Evolutionary conservation across 2,113 vertebrate species (phyloP), one percentile per base, ranked within the genome.

Genomic region (Colistium nudipinnis): DNA sequence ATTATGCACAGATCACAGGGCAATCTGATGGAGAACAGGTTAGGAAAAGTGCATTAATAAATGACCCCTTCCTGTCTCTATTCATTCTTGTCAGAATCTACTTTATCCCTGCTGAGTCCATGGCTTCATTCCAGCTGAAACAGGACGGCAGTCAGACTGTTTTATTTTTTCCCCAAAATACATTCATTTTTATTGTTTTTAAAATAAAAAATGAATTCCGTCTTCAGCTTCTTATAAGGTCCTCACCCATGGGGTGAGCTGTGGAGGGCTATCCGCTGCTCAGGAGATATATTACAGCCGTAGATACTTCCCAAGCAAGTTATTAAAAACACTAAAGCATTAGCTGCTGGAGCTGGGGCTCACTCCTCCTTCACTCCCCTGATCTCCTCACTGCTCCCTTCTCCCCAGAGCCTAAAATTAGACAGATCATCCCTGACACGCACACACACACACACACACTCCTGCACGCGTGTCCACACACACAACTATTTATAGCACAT

Each of bases 321-420:
- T 89, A 87, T 90, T 91, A 88, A 81, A 88, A 85, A 91, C 76
- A 86, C 84, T 79, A 82, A 90, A 86, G 65, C 81, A 86, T 87
- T 83, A 88, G 76, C 66, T 75, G 62, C 67, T 43, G 27, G 62
- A 78, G 78, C 64, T 33, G 45, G 62, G 75, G 74, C 66, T 82
- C 74, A 80, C 43, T 82, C 80, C 81, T 80, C 20, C 62, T 75
- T 85, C 77, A 63, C 69, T 81, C 74, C 70, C 56, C 55, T 80
- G 63, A 74, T 86, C 80, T 82, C 69, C 62, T 61, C 49, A 16
- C 82, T 83, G 63, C 69, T 76, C 77, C 57, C 54, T 83, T 71
- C 69, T 82, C 74, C 77, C 19, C 19, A 78, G 70, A 81, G 71
- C 65, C 84, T 75, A 88, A 88, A 87, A 77, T 88, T 90, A 86